A percentile compares a stretch with the other conserved stretches of the same genome.
Conservation (phyloP, 2,888 invertebrate species). For the Graphium colonna region DNA sequence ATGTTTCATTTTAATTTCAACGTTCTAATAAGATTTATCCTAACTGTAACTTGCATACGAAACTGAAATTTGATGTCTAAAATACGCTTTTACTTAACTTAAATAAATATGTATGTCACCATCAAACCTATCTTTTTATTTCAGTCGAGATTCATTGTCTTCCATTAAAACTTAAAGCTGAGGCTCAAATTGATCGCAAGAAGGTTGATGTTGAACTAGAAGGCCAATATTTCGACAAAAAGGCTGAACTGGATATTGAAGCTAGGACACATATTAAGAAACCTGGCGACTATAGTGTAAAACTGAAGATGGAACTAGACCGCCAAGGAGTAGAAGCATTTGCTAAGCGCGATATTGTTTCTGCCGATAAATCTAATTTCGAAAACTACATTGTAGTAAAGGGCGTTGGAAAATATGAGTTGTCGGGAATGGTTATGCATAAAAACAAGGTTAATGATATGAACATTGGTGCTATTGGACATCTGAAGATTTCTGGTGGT, state of each 20-base stretch:
- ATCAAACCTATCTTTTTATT: slow-evolving; percentile 29
- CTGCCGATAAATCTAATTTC: slow-evolving; percentile 81
- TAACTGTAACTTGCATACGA: too few relatives aligned
- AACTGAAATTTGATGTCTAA: too few relatives aligned
- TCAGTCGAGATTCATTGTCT: slow-evolving; percentile 77
- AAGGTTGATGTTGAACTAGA: slow-evolving; percentile 78
- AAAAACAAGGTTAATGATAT: slow-evolving; percentile 75
- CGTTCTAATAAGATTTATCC: too few relatives aligned
- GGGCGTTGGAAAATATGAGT: slow-evolving; percentile 81
- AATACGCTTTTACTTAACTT: too few relatives aligned
- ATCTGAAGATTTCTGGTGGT: slow-evolving; percentile 71
- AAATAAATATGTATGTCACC: too few relatives aligned
- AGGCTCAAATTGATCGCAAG: slow-evolving; percentile 79
- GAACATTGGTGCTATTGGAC: slow-evolving; percentile 77
- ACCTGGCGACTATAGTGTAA: slow-evolving; percentile 62
- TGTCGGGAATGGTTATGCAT: slow-evolving; percentile 80
- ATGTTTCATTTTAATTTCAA: not conserved
- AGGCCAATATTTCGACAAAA: slow-evolving; percentile 79
- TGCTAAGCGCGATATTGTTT: slow-evolving; percentile 78
- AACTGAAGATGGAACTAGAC: slow-evolving; percentile 48
- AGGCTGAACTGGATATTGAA: slow-evolving; percentile 81
- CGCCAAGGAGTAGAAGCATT: slow-evolving; percentile 67
- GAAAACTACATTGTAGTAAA: slow-evolving; percentile 80
- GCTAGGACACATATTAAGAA: slow-evolving; percentile 67
- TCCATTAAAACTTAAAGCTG: slow-evolving; percentile 71